Base-by-base conservation (phyloP, 30 jellyfish, hydroid and myxozoan species). In the Euphysa ruthae region DNA sequence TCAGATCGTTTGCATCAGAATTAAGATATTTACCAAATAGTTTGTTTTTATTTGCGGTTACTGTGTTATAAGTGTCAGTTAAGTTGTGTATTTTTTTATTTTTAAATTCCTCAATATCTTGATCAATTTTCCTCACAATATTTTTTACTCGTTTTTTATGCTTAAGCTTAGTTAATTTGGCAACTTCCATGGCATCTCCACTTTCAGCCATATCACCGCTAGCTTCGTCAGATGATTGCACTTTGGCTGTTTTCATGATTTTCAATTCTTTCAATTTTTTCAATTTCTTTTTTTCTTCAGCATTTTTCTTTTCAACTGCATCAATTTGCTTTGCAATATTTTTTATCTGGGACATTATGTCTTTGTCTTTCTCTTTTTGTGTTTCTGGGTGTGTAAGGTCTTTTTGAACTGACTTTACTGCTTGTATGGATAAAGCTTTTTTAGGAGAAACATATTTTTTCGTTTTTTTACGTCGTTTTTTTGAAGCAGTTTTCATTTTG, bases 311-410 rank as follows among this genome's bases (percentile, higher is more conserved):
- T 27, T 68, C 80, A 5, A 68, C 80, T 18, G 74, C 80, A 22
- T 44, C 80, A 14, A 68, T 68, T 58, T 68, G 70, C 15, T 52
- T 68, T 19, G 80, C 80, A 43, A 68, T 68, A 21, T 68, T 68
- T 27, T 68, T 49, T 19, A 68, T 43, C 27, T 49, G 49, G n/a
- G 74, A 20, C 18, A 68, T 43, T n/a, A 68, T 68, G 49, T 68
- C 74, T 1, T 24, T 44, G 61, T 43, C 75, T 43, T 42, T 68
- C 20, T 44, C 28, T 56, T 10, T 51, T 8, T 12, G 28, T 51
- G 15, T 12, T 38, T 38, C n/a, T n/a, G n/a, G n/a, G n/a, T n/a
- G n/a, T n/a, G n/a, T n/a, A n/a, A n/a, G n/a, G n/a, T n/a, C n/a
- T n/a, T n/a, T n/a, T n/a, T n/a, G n/a, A n/a, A n/a, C n/a, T n/a